These are phyloP conservation scores for Drosophila multiciliata DNA, from an alignment of 2,888 invertebrate genomes.

Conservation along the genomic window DNA sequence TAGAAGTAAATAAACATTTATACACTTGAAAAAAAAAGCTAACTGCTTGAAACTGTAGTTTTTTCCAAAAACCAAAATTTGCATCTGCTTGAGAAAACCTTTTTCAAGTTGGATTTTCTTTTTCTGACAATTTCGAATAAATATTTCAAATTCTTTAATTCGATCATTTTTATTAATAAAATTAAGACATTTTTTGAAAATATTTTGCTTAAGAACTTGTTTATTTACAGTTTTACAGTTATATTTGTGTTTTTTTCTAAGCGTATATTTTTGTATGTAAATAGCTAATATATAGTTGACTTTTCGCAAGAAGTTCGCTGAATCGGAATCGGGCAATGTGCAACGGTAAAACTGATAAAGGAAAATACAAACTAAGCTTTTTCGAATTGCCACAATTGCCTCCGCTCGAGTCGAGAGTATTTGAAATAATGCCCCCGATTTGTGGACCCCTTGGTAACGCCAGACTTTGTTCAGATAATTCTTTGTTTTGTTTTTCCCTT, in stretches of 20 bases:
- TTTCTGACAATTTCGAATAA: no score
- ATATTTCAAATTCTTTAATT: not conserved
- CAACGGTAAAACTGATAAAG: conserved; percentile 48
- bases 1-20: not conserved
- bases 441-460: not conserved
- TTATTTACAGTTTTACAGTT: not conserved
- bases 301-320: conserved; percentile 3
- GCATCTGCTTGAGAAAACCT: not conserved
- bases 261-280: not conserved
- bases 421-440: conserved; percentile 18
- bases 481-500: not conserved
- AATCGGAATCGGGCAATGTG: conserved; percentile 41
- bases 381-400: conserved; percentile 1
- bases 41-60: no score
- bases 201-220: not conserved
- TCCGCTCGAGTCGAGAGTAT: conserved; percentile 1
- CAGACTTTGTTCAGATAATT: conserved; percentile 5
- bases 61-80: not conserved
- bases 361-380: conserved; percentile 1
- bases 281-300: conserved; percentile 8
- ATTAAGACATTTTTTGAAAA: not conserved
- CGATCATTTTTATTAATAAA: not conserved
- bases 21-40: not conserved
- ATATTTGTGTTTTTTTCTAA: not conserved
- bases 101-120: not conserved